phyloP scores from a whole-genome alignment of 2,113 vertebrate genomes.

The Syngnathus floridae region DNA sequence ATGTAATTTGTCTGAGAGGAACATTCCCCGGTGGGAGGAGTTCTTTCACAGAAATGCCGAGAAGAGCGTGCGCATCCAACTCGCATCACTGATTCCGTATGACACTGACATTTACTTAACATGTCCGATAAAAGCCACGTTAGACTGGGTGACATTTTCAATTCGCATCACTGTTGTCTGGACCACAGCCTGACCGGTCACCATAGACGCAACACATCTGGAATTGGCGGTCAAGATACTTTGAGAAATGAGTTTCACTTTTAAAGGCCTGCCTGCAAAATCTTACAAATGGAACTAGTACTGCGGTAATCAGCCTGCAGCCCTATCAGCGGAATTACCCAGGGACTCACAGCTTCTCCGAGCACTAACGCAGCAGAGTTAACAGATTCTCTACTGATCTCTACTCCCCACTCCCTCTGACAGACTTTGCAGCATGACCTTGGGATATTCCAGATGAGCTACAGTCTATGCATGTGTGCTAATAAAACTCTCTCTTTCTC shows the following conservation, averaged over 20 bases:
- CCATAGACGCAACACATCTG: constrained; percentile 44
- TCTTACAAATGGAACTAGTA: constrained; percentile 52
- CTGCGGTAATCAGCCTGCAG: constrained; percentile 45
- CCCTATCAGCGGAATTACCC: constrained; percentile 54
- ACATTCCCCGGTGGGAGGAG: constrained; percentile 16
- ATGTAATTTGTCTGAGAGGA: constrained; percentile 35
- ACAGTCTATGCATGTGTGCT: constrained; percentile 27
- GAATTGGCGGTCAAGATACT: constrained; percentile 38
- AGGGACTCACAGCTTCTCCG: constrained; percentile 37
- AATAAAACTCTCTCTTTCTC: constrained; percentile 1
- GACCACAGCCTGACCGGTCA: constrained; percentile 24
- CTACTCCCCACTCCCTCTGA: constrained; percentile 40
- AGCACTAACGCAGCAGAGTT: constrained; percentile 45
- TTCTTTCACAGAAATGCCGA: constrained; percentile 44
- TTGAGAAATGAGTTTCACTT: constrained; percentile 55
- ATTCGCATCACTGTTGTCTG: constrained; percentile 21
- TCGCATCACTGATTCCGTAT: constrained; percentile 21
- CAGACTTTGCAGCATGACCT: constrained; percentile 62
- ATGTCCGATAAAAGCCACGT: constrained; percentile 45
- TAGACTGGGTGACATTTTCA: constrained; percentile 26
- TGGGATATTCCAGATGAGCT: constrained; percentile 42
- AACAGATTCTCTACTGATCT: constrained; percentile 38
- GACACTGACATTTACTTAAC: constrained; percentile 47
- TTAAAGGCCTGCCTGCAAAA: constrained; percentile 46
- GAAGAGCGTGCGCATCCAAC: constrained; percentile 19